Conservation (phyloP, 2,888 invertebrate species). For the Tupiocoris notatus region DNA sequence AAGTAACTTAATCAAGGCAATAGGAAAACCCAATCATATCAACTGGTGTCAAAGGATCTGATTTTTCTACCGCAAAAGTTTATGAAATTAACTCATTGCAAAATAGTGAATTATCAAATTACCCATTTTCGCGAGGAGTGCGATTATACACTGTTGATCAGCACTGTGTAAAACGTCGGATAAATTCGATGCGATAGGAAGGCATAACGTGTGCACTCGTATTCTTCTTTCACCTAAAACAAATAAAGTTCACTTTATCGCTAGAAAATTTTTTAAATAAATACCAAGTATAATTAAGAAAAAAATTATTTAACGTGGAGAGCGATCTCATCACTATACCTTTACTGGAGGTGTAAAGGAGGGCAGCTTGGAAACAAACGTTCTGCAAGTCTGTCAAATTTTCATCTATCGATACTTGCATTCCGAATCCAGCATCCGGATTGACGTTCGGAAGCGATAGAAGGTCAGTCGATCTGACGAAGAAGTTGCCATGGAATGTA, state of each 20-base stretch:
- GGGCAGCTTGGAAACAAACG: constrained; percentile 95
- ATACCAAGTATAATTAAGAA: too few species aligned
- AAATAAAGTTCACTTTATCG: too few species aligned
- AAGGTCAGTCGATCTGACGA: constrained; percentile 95
- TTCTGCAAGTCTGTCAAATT: constrained; percentile 78
- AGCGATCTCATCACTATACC: too few species aligned
- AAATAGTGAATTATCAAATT: too few species aligned
- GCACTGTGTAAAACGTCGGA: constrained; percentile 84
- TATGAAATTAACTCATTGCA: too few species aligned
- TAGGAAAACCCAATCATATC: too few species aligned
- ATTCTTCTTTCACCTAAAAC: constrained; percentile 79
- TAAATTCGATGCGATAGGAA: constrained; percentile 83
- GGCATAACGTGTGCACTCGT: constrained; percentile 93
- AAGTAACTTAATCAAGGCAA: too few species aligned
- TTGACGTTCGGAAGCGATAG: constrained; percentile 95
- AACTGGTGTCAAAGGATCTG: too few species aligned
- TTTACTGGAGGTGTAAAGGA: constrained; percentile 93
- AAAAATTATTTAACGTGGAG: too few species aligned
- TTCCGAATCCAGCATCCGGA: constrained; percentile 96
- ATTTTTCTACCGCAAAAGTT: too few species aligned
- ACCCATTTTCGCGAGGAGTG: constrained; percentile 88
- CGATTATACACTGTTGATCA: constrained; percentile 90
- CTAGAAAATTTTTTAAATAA: too few species aligned
- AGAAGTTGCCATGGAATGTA: constrained; percentile 99
- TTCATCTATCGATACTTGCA: constrained; percentile 96